Evolutionary conservation across 2,797 vertebrate species (phyloP).

Genomic region (Sparidentex hasta): DNA sequence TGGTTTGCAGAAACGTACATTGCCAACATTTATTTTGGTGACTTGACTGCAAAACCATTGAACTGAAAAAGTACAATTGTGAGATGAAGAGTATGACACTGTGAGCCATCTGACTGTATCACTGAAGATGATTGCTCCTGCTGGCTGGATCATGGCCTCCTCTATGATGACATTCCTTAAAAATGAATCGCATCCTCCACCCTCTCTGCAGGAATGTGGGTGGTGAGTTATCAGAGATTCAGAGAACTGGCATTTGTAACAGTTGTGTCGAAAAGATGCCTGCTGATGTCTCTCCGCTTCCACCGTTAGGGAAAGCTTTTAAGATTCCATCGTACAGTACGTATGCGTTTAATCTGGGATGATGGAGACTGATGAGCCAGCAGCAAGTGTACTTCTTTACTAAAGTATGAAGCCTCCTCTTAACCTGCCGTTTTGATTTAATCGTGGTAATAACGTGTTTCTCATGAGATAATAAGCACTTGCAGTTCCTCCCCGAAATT

Average conservation of each 20-base stretch:
- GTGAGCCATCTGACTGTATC: conserved; percentile 2
- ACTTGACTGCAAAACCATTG: too few species aligned
- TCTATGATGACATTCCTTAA: conserved; percentile 57
- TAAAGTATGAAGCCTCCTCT: neutral
- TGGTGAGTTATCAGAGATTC: conserved; percentile 45
- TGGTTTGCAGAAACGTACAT: too few species aligned
- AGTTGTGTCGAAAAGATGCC: neutral
- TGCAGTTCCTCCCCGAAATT: neutral
- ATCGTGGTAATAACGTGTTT: neutral
- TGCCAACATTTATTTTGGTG: too few species aligned
- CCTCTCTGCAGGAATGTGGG: conserved; percentile 57
- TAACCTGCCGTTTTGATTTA: neutral
- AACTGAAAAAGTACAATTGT: too few species aligned
- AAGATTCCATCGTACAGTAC: conserved; percentile 22
- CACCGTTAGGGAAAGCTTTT: neutral
- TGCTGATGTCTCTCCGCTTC: conserved; percentile 22
- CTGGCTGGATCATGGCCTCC: conserved; percentile 24
- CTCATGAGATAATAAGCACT: too few species aligned
- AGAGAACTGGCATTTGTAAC: conserved; percentile 31
- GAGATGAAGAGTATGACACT: too few species aligned
- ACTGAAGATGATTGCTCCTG: conserved; percentile 40
- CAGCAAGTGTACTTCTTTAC: neutral
- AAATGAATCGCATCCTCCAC: conserved; percentile 57
- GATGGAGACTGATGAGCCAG: neutral
- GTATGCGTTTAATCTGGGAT: conserved; percentile 1